phyloP scores from a whole-genome alignment of 2,888 invertebrate species.

The Megalurothrips usitatus region DNA sequence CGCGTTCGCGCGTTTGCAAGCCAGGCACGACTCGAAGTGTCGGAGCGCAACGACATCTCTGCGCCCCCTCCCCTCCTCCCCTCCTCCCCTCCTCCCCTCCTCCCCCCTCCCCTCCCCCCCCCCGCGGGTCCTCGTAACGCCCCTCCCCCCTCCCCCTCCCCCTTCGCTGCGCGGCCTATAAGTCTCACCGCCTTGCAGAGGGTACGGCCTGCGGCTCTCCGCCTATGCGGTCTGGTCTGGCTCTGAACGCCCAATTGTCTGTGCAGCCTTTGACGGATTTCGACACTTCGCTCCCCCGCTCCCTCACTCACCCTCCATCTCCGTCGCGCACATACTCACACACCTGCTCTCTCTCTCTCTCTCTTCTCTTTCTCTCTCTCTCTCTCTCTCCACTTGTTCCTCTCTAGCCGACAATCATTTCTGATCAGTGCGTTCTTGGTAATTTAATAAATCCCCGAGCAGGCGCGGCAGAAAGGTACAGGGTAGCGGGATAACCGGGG shows the following conservation, averaged over 20 bases:
- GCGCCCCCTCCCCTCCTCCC: not conserved
- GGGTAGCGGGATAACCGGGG: not conserved
- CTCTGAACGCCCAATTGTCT: conserved; percentile 19
- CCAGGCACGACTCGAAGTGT: not conserved
- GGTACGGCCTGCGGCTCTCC: not conserved
- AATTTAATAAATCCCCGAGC: not conserved
- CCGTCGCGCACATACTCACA: not conserved
- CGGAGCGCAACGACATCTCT: not conserved
- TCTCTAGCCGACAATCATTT: too few species aligned
- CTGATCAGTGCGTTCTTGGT: too few species aligned
- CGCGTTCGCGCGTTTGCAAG: not conserved
- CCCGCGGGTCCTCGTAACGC: not conserved
- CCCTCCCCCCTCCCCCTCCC: not conserved
- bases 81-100: not conserved
- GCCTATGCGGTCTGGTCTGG: not conserved
- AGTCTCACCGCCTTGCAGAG: too few species aligned
- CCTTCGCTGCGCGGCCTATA: not conserved
- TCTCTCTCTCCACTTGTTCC: too few species aligned
- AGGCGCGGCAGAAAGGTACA: not conserved
- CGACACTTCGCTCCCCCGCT: not conserved
- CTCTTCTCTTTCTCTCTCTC: too few species aligned
- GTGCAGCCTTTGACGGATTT: conserved; percentile 23
- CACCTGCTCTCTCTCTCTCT: not conserved
- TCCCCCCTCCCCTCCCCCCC: not conserved
- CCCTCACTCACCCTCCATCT: not conserved